Conservation (phyloP, 2,797 vertebrate genomes). For the Chelonia mydas region DNA sequence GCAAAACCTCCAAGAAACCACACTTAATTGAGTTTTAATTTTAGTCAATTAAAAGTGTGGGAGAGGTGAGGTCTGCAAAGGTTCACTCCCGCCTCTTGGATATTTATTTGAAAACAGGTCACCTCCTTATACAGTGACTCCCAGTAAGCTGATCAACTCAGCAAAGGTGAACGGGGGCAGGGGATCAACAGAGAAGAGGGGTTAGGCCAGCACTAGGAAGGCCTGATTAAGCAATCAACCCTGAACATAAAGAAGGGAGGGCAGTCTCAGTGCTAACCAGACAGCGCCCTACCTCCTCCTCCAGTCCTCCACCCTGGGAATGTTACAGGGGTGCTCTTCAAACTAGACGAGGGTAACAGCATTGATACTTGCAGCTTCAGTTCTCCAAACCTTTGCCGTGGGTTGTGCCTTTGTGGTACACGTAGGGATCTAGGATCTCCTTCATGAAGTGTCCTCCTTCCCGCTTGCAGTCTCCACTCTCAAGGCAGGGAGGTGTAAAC, state of each 20-base stretch:
- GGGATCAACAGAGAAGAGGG: slow-evolving; percentile 49
- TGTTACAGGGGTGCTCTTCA: neutral
- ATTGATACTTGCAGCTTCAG: neutral
- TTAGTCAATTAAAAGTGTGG: slow-evolving; percentile 89
- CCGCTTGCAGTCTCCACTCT: neutral
- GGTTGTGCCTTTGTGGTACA: neutral
- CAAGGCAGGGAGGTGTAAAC: neutral
- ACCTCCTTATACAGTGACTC: slow-evolving; percentile 62
- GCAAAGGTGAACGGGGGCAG: slow-evolving; percentile 70
- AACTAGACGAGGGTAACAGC: neutral
- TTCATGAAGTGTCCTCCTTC: neutral
- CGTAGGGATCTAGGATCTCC: neutral
- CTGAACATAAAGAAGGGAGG: neutral
- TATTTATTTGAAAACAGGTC: slow-evolving; percentile 86
- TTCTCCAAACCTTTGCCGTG: neutral
- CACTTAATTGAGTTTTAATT: slow-evolving; percentile 96
- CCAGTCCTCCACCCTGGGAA: neutral
- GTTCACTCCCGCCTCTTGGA: slow-evolving; percentile 83
- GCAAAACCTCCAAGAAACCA: slow-evolving; percentile 86
- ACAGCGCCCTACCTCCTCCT: fast-evolving
- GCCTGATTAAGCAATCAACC: neutral
- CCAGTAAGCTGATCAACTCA: slow-evolving; percentile 83
- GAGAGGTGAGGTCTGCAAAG: slow-evolving; percentile 81
- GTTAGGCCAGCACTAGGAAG: neutral
- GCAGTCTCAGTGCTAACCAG: neutral